Conservation (phyloP, 2,797 vertebrate species). For the Thripadectes ignobilis region DNA sequence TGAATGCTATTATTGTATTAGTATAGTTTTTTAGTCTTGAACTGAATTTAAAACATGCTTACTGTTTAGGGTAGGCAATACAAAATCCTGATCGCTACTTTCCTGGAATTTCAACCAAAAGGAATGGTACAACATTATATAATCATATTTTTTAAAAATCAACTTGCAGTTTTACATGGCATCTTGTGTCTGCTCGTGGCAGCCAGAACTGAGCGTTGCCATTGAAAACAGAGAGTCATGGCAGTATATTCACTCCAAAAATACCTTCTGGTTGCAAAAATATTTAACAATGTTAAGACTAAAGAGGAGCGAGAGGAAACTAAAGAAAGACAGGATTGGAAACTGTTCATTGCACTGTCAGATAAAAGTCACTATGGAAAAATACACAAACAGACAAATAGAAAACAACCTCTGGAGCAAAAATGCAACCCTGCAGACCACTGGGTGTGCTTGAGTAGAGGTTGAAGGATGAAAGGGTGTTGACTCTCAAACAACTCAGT, state of each 20-base stretch:
- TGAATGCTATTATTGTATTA: not conserved
- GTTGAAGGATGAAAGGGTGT: not conserved
- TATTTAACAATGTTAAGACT: conserved; percentile 64
- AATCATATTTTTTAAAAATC: conserved; percentile 57
- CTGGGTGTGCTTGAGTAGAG: not conserved
- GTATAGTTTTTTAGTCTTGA: not conserved
- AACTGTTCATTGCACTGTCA: conserved; percentile 14
- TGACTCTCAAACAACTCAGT: not conserved
- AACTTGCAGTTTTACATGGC: conserved; percentile 61
- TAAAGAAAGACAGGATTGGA: conserved; percentile 51
- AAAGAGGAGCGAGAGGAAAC: conserved; percentile 46
- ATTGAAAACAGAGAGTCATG: conserved; percentile 66
- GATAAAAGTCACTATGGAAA: conserved; percentile 34
- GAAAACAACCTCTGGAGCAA: not conserved
- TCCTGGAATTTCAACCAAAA: conserved; percentile 64
- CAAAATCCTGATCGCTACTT: conserved; percentile 46
- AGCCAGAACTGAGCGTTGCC: conserved; percentile 56
- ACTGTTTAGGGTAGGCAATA: conserved; percentile 37
- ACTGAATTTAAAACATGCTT: conserved; percentile 48
- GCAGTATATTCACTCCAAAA: conserved; percentile 62
- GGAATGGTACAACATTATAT: conserved; percentile 53
- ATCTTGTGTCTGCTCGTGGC: conserved; percentile 43
- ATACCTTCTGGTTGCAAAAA: conserved; percentile 69
- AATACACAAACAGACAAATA: conserved; percentile 29
- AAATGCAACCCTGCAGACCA: not conserved